Evolutionary conservation across 2,797 vertebrate species (phyloP).

Genomic region (Bryconaethiops microstoma): DNA sequence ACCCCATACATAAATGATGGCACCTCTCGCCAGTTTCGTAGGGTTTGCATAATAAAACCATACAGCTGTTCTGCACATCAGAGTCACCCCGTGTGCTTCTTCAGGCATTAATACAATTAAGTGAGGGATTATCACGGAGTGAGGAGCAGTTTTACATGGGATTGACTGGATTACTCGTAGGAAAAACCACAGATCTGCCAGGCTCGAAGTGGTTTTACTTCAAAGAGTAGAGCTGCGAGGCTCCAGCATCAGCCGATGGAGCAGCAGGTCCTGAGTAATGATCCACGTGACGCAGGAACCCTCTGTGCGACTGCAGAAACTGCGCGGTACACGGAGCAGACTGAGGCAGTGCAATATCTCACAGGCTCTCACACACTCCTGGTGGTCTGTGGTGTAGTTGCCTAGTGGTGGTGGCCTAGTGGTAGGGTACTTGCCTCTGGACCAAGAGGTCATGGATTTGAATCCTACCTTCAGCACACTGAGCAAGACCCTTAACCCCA

Average conservation of each 20-base stretch:
- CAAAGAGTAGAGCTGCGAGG: neutral
- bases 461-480: no score
- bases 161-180: neutral
- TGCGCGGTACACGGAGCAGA: neutral
- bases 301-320: neutral
- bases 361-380: neutral
- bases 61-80: neutral
- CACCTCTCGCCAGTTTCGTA: neutral
- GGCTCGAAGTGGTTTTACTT: slow-evolving; percentile 7
- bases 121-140: slow-evolving; percentile 1
- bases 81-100: neutral
- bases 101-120: neutral
- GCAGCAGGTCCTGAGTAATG: slow-evolving; percentile 1
- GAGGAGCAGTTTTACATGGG: slow-evolving; percentile 2
- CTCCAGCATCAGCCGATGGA: neutral
- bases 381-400: no score
- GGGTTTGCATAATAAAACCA: neutral
- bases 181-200: slow-evolving; percentile 3
- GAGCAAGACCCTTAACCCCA: no score
- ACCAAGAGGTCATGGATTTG: no score
- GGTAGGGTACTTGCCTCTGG: no score
- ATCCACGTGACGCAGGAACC: neutral
- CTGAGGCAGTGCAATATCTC: slow-evolving; percentile 7
- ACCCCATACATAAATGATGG: no score
- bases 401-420: no score